These are phyloP conservation scores for Ichneumoninae sp. DNA, from an alignment of 2,888 invertebrate genomes.

Conservation along the genomic window DNA sequence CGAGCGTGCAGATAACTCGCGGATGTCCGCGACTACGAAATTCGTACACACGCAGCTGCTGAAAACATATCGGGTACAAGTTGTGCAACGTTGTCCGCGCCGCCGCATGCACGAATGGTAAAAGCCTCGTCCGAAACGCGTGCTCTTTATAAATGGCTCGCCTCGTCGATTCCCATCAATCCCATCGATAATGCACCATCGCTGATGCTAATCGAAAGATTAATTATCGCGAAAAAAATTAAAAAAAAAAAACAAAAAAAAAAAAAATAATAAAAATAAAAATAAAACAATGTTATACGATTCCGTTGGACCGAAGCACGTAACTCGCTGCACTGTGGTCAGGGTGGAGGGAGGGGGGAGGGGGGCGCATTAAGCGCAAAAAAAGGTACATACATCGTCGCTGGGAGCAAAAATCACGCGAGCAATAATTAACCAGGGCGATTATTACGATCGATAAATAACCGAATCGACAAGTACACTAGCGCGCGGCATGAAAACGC, in stretches of 20 bases:
- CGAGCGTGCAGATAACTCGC: conserved; percentile 24
- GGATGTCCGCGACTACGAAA: conserved; percentile 10
- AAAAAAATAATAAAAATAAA: neutral
- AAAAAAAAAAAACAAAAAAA: conserved; percentile 2
- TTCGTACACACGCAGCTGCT: conserved; percentile 8
- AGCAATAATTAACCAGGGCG: conserved; percentile 51
- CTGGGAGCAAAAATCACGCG: conserved; percentile 38
- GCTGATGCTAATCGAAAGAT: conserved; percentile 60
- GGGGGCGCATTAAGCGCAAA: neutral
- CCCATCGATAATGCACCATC: conserved; percentile 17
- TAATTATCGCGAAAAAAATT: conserved; percentile 68
- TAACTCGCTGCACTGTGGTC: neutral
- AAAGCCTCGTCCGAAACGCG: conserved; percentile 1
- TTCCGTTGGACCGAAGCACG: neutral
- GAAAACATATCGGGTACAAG: conserved; percentile 13
- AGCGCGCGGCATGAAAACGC: conserved; percentile 10
- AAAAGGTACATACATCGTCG: conserved; percentile 12
- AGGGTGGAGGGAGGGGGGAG: neutral
- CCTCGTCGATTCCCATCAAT: conserved; percentile 19
- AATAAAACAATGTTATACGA: neutral
- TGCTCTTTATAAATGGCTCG: conserved; percentile 19
- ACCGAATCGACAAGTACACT: conserved; percentile 41
- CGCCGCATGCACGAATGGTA: conserved; percentile 5
- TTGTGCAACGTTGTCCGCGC: conserved; percentile 5
- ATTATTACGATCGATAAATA: conserved; percentile 55